phyloP scores from a whole-genome alignment of 2,797 vertebrate genomes.

The Chaetophractus vellerosus region DNA sequence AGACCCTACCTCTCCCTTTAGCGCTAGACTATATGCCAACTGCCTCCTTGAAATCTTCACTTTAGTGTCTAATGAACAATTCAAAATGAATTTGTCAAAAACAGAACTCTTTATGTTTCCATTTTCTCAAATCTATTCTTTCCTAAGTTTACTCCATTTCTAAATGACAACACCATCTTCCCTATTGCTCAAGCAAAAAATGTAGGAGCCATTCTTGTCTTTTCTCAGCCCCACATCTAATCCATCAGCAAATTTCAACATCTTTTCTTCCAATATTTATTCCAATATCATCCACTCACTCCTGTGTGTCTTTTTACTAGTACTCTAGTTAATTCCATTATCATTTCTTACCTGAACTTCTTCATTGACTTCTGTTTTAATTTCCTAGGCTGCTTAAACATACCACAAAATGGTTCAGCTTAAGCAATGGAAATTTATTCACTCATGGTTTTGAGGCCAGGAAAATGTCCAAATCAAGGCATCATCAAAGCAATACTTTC shows the following conservation, averaged over 20 bases:
- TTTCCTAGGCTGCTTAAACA: too few relatives aligned
- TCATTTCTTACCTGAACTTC: constrained; percentile 18
- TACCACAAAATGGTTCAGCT: too few relatives aligned
- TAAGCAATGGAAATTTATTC: too few relatives aligned
- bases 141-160: neutral
- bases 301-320: neutral
- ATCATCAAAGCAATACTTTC: too few relatives aligned
- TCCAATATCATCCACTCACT: neutral
- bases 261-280: neutral
- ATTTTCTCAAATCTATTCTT: too few relatives aligned
- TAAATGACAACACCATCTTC: neutral
- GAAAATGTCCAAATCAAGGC: too few relatives aligned
- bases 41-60: neutral
- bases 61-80: neutral
- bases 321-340: neutral
- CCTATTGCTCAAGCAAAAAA: neutral
- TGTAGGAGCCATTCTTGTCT: neutral
- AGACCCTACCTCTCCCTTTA: neutral
- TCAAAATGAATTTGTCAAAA: neutral
- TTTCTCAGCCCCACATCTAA: neutral
- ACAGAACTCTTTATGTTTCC: too few relatives aligned
- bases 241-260: constrained; percentile 11
- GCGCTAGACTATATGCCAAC: neutral
- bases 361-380: neutral
- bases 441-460: too few relatives aligned